Percentiles rank a stretch among this genome's conserved stretches.
phyloP scores from a whole-genome alignment of 2,888 invertebrate species.

The Spicauda simplicius region DNA sequence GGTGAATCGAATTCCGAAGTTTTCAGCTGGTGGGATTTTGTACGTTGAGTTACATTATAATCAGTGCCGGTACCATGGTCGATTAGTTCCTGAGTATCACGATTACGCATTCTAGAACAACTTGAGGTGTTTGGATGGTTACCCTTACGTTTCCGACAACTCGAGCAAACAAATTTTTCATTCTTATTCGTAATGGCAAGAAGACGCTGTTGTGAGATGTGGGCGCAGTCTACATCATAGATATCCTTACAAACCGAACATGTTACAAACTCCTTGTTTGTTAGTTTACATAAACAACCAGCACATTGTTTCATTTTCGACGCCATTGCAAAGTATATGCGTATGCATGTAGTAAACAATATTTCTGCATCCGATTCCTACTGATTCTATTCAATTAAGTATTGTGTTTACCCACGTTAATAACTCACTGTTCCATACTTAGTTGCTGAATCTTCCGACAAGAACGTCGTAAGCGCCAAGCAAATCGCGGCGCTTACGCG shows the following conservation, averaged over 20 bases:
- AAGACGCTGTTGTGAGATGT: conserved; percentile 16
- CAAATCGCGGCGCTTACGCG: too few species aligned
- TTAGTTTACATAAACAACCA: conserved; percentile 12
- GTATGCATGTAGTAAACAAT: too few species aligned
- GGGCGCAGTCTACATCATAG: conserved; percentile 8
- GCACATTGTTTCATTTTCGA: conserved; percentile 8
- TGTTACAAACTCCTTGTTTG: neutral
- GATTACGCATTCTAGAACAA: neutral
- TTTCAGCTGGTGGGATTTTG: conserved; percentile 3
- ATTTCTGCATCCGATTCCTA: too few species aligned
- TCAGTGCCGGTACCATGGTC: neutral
- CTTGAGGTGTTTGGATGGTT: conserved; percentile 25
- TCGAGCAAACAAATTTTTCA: conserved; percentile 15
- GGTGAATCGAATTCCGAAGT: neutral
- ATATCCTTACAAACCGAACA: conserved; percentile 15
- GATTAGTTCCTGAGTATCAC: too few species aligned
- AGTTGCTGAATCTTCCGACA: too few species aligned
- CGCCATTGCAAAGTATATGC: too few species aligned
- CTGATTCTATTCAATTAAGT: too few species aligned
- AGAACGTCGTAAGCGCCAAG: too few species aligned
- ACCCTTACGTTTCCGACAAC: conserved; percentile 15
- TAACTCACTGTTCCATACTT: too few species aligned
- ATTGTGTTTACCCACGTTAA: too few species aligned
- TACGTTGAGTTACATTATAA: conserved; percentile 10
- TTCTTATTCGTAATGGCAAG: conserved; percentile 14